These are phyloP conservation scores for Tricholaema leucomelas DNA, from an alignment of 2,113 vertebrate genomes.

Conservation along the genomic window DNA sequence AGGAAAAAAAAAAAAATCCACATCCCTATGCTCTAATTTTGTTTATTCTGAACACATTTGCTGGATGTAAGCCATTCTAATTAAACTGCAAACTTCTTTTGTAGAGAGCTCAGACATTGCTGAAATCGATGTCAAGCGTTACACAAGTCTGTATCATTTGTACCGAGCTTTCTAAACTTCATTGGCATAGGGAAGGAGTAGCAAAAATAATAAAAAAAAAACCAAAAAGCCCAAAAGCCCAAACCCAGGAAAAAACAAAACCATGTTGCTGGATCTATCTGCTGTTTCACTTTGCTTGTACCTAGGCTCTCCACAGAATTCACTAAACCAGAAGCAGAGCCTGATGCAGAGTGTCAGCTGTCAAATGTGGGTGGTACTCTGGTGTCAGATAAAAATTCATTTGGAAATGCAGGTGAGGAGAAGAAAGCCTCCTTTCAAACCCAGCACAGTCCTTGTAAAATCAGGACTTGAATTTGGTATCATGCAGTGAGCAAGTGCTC, in stretches of 20 bases:
- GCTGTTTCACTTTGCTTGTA: background rate
- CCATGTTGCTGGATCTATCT: background rate
- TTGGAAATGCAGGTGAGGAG: background rate
- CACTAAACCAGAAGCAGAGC: background rate
- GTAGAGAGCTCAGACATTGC: conserved; percentile 36
- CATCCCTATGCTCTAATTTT: conserved; percentile 55
- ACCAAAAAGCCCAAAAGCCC: too few species aligned
- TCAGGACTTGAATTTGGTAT: background rate
- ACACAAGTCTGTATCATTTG: conserved; percentile 8
- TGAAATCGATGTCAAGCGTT: conserved; percentile 66
- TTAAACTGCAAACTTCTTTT: conserved; percentile 67
- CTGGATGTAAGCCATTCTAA: conserved; percentile 71
- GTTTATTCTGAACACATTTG: conserved; percentile 64
- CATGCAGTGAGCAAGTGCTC: background rate
- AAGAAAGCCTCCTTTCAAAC: background rate
- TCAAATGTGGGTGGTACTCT: conserved; percentile 2
- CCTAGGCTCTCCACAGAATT: background rate
- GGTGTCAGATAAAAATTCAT: background rate
- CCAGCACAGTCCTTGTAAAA: background rate
- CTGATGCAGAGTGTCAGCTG: background rate
- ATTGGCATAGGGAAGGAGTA: background rate
- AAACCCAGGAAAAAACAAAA: background rate
- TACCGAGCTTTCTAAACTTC: conserved; percentile 27
- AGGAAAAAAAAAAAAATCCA: conserved; percentile 6
- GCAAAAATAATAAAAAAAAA: background rate